These are phyloP conservation scores for Miltochrista miniata DNA, from an alignment of 2,888 invertebrate genomes.

Conservation along the genomic window DNA sequence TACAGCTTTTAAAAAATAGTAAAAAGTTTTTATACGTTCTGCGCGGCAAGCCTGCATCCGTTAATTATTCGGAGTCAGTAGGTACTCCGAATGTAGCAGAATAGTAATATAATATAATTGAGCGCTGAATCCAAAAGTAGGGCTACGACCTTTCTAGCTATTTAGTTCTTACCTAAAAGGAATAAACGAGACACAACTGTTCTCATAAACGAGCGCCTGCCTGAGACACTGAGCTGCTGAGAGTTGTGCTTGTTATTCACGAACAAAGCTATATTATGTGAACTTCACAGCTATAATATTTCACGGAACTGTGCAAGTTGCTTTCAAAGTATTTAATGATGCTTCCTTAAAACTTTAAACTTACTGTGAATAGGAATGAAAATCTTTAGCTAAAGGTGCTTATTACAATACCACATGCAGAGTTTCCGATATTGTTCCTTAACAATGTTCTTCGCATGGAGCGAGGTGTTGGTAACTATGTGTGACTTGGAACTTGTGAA, in stretches of 20 bases:
- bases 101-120: no score
- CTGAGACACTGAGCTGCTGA: neutral
- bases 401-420: neutral
- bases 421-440: neutral
- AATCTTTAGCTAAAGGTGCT: neutral
- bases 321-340: slow-evolving; percentile 14
- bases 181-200: no score
- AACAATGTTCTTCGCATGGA: neutral
- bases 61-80: no score
- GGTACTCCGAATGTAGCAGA: no score
- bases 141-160: no score
- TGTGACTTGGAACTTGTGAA: neutral
- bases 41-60: no score
- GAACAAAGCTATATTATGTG: slow-evolving; percentile 2
- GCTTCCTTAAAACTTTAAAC: slow-evolving; percentile 8
- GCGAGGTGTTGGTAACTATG: neutral
- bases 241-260: slow-evolving; percentile 19
- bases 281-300: slow-evolving; percentile 15
- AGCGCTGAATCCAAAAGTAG: no score
- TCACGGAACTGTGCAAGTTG: slow-evolving; percentile 5
- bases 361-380: slow-evolving; percentile 1
- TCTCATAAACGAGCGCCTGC: no score
- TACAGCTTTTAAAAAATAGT: no score
- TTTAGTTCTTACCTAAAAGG: no score
- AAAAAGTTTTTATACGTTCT: no score